phyloP scores from a whole-genome alignment of 1,140 invertebrate genomes.

The Grapholita molesta region DNA sequence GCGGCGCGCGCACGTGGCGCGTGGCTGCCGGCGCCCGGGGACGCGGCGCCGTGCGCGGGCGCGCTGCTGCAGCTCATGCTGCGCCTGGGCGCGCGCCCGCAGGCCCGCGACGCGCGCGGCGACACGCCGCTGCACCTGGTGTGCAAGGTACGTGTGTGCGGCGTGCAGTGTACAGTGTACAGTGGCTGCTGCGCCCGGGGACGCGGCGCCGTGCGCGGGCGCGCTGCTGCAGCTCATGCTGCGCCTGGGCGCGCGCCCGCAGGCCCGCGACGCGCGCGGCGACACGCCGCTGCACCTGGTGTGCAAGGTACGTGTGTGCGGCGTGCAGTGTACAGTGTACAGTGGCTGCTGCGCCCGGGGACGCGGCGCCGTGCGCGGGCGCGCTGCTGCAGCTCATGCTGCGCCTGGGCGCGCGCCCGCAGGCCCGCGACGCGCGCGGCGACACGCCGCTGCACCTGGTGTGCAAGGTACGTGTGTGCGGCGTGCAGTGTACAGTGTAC shows the following conservation, averaged over 20 bases:
- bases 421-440: too few species aligned
- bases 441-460: too few species aligned
- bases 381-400: too few species aligned
- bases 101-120: conserved; percentile 85
- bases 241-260: too few species aligned
- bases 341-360: neutral
- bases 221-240: conserved; percentile 72
- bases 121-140: conserved; percentile 92
- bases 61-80: conserved; percentile 86
- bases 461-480: too few species aligned
- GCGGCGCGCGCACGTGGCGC: conserved; percentile 41
- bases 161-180: neutral
- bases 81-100: conserved; percentile 89
- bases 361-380: neutral
- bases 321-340: too few species aligned
- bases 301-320: too few species aligned
- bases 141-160: conserved; percentile 67
- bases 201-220: conserved; percentile 61
- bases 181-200: conserved; percentile 79
- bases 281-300: too few species aligned
- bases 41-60: conserved; percentile 76
- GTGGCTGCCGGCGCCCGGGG: conserved; percentile 78
- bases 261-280: too few species aligned
- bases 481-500: too few species aligned
- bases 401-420: too few species aligned